Base-by-base conservation (phyloP, 1,140 invertebrate genomes). In the Drosophila ercepeae region DNA sequence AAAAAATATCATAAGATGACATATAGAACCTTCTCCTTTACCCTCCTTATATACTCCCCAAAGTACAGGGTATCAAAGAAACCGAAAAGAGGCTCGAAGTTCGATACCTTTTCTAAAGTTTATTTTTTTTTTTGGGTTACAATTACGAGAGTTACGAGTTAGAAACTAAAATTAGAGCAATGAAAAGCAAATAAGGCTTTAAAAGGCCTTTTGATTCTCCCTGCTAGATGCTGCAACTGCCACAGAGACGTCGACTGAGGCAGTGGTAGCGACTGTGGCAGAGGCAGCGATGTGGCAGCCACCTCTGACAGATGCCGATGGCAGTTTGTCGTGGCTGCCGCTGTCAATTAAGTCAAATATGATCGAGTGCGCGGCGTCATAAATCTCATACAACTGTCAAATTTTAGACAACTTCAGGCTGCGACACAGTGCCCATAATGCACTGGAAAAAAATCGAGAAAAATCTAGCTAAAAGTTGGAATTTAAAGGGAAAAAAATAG, bases 281-380 rank as follows among this genome's bases (percentile, higher is more conserved):
- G 51, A 42, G 27, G n/a, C n/a, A n/a, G n/a, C n/a, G n/a, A n/a
- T 49, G 42, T 1, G 13, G 11, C 61, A 46, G 51, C 45, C 21
- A 7, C 19, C 18, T 25, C 65, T 59, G 64, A 71, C 71, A 73
- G 64, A 75, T 73, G 71, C 58, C 69, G 73, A 55, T 83, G 79
- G 79, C 79, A 83, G 75, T 84, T 78, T 84, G 79, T 84, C 79
- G 79, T 84, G 81, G 79, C 81, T 86, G 81, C 61, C 77, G 76
- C 81, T 86, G 81, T 86, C 81, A 86, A 86, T 86, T 86, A 86
- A 86, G 81, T 86, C 81, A 86, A 86, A 88, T 86, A 86, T 86
- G 81, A 86, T 86, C 81, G 81, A 86, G 81, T 81, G 81, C 68
- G 76, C 76, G 72, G 81, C 76, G 75, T 86, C 81, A 86, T 86